These are phyloP conservation scores for Echiichthys vipera DNA, from an alignment of 2,797 vertebrate genomes.

Conservation along the genomic window DNA sequence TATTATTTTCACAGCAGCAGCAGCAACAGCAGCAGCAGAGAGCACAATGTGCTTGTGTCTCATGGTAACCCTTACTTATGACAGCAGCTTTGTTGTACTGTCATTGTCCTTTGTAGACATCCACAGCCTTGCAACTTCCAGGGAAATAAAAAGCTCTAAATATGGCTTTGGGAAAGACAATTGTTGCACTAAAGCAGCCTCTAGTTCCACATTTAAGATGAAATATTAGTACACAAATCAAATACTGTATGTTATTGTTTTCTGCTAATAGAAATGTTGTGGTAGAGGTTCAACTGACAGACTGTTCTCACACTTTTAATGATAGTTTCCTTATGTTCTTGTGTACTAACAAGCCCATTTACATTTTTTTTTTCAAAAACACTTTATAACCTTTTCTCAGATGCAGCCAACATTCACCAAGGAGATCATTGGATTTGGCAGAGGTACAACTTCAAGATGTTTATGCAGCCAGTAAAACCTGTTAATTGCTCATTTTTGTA, in stretches of 20 bases:
- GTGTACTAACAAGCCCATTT: background rate
- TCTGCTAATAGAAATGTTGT: background rate
- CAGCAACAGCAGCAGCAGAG: too few relatives aligned
- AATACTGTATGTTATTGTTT: background rate
- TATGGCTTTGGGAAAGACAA: conserved; percentile 1
- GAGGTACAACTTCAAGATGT: background rate
- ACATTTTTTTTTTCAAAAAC: background rate
- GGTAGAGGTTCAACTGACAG: conserved; percentile 21
- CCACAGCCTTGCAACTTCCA: background rate
- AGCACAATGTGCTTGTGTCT: too few relatives aligned
- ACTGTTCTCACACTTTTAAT: conserved; percentile 23
- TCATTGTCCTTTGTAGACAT: background rate
- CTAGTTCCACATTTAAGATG: background rate
- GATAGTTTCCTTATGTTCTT: background rate
- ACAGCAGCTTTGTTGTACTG: conserved; percentile 13
- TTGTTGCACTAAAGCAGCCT: background rate
- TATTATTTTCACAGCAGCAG: too few relatives aligned
- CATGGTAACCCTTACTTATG: background rate
- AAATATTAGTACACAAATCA: background rate
- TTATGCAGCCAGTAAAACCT: background rate
- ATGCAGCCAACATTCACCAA: background rate
- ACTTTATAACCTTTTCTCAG: background rate
- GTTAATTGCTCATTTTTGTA: conserved; percentile 5
- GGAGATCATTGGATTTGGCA: background rate
- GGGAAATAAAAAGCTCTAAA: background rate